Base-by-base conservation (phyloP, 2,797 vertebrate genomes). In the Halcyon leucocephala region DNA sequence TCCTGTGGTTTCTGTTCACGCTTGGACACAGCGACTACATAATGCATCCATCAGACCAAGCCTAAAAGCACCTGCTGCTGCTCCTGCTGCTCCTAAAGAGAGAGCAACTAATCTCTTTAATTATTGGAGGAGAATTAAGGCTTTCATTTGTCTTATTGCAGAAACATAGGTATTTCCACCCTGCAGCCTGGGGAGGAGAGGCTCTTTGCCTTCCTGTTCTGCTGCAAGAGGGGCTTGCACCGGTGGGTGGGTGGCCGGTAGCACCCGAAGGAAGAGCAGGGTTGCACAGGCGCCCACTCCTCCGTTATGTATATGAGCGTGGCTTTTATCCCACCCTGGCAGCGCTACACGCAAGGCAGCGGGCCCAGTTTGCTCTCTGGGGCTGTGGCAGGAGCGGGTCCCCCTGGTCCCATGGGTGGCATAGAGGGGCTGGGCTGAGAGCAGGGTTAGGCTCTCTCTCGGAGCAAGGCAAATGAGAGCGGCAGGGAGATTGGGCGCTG, bases 51-150 rank as follows among this genome's bases (percentile, higher is more conserved):
- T 26, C 0, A 71, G 77, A 69, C 85, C 1, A 4, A 80, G 67
- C 14, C 1, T 66, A 89, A 92, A 61, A 87, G 33, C 82, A 87
- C 82, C 93, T 95, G 89, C 86, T 94, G 89, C 73, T 96, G 46
- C 84, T 95, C 91, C 94, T 91, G 95, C 95, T 92, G 92, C 72
- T 96, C 25, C 91, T 86, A 51, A 94, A 90, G 65, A 84, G 87
- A 73, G 49, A 96, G 31, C 70, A 94, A 83, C 69, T 83, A 83
- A 94, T 95, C 86, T 92, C 74, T 94, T 92, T 96, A 92, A 91
- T 97, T 94, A 92, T 83, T 92, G 82, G 86, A 92, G 76, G 64
- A 94, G 77, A 94, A 91, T 81, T 90, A 92, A 70, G 44, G 48
- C 65, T 95, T 95, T 95, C 95, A 88, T 96, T 93, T 95, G 65